Percentiles rank a stretch among this genome's conserved stretches.
Conservation (phyloP, 2,888 invertebrate genomes). For the Allophyes oxyacanthae region DNA sequence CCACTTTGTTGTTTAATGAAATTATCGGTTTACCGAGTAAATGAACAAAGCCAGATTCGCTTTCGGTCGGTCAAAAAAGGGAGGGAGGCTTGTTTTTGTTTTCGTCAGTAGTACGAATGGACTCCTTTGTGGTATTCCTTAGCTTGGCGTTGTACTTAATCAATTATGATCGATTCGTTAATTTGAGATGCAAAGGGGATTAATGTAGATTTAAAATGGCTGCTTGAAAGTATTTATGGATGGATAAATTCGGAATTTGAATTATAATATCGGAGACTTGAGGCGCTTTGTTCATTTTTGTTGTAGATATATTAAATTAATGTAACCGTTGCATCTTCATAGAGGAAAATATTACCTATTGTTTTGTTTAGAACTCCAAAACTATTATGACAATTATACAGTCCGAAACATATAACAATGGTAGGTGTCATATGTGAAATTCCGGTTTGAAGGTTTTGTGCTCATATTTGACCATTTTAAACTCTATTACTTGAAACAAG, state of each 20-base stretch:
- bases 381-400: conserved; percentile 3
- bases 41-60: conserved; percentile 89
- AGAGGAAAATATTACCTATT: conserved; percentile 1
- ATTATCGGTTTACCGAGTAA: conserved; percentile 89
- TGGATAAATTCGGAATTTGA: conserved; percentile 25
- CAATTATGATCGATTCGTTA: conserved; percentile 89
- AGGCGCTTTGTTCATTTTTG: background rate
- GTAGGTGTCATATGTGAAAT: background rate
- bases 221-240: conserved; percentile 54
- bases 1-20: conserved; percentile 89
- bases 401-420: background rate
- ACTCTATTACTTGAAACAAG: no score
- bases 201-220: conserved; percentile 52
- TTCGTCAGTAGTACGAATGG: conserved; percentile 77
- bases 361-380: conserved; percentile 5
- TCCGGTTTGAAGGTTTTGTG: background rate
- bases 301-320: background rate
- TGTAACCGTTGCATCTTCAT: background rate
- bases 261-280: conserved; percentile 3
- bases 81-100: conserved; percentile 80
- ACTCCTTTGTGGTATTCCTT: conserved; percentile 83
- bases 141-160: conserved; percentile 82
- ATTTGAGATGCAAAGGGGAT: conserved; percentile 81
- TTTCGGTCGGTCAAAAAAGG: conserved; percentile 84
- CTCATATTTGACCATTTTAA: background rate